Base-by-base conservation (phyloP, 2,888 invertebrate species). In the Campoplex nolae region DNA sequence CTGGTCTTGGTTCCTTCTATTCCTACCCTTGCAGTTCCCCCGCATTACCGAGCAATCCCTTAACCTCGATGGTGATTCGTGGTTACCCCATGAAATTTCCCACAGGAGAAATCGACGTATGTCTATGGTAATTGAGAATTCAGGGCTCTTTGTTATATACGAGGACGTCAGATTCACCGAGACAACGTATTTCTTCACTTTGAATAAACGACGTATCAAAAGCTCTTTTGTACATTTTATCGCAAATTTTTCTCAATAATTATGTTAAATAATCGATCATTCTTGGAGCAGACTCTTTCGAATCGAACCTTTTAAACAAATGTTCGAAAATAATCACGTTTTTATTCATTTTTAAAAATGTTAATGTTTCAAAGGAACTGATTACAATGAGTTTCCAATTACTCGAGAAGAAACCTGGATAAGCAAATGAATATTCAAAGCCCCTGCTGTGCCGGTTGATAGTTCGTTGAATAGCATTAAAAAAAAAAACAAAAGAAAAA, bases 71-170 rank as follows among this genome's bases (percentile, higher is more conserved):
- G 65, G 16, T 70, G 80, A 80, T 85, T 48, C 71, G 45, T 58
- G 54, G 77, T 54, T 71, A 71, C 56, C 62, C 65, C 67, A 42
- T 62, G 70, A 54, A 80, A 85, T 71, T n/a, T 83, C 48, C 28
- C 71, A 45, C 78, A 35, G 45, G 73, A 77, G 68, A 45, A 73
- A 67, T 74, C 78, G 78, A 56, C 78, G 54, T 48, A 7, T 77
- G 35, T 38, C 51, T 0, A 13, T 13, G 51, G 13, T 80, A 71
- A 62, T 73, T 42, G 42, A 65, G 65, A 51, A 83, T 83, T 77
- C 83, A 54, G 42, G 28, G 35, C 58, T 74, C 35, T 67, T 74
- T 48, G 35, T 73, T 45, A 16, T n/a, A 4, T 0, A 62, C 48
- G 16, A 16, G n/a, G 2, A 4, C 42, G 42, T 8, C 13, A n/a